Base-by-base conservation (phyloP, 2,797 vertebrate genomes). In the Macropodus opercularis region DNA sequence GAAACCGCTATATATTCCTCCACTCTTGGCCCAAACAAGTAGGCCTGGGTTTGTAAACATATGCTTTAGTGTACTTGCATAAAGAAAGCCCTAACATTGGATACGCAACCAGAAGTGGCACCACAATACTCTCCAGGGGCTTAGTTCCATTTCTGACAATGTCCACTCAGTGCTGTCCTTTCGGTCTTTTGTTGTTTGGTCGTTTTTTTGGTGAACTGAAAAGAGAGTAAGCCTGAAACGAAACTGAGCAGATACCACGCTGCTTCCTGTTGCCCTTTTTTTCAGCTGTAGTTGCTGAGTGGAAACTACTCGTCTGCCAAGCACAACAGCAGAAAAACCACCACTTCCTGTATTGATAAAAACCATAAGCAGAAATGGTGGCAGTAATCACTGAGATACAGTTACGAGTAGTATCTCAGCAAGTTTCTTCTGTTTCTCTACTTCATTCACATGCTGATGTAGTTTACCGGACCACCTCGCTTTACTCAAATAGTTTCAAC, bases 341-440 rank as follows among this genome's bases (percentile, higher is more conserved):
- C 72, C 54, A 68, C 71, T 83, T 87, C 75, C 77, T 76, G 53
- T 53, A 40, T 31, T 17, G 21, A 54, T 64, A 55, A 63, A n/a
- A 58, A 36, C 29, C 27, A 19, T n/a, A 43, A 72, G 42, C 19
- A 21, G n/a, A 56, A 24, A 3, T 17, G 29, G 36, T 44, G 13
- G 21, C 58, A 51, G 36, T 12, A 27, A 2, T 47, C 12, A 5
- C 15, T 12, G 27, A 32, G 15, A 58, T 8, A 23, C 4, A 8
- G 12, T 24, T 40, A 36, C 57, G 47, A 23, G n/a, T 23, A 41
- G 13, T 26, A n/a, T 12, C 4, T 31, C 27, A 50, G 17, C 17
- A 50, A 42, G 27, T n/a, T 23, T 23, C 22, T 6, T 62, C 50
- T 73, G 41, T 60, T 34, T 41, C 26, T 42, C 38, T 42, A 35